These are phyloP conservation scores for Pristionchus maxplancki DNA, from an alignment of 2,888 invertebrate genomes.

Conservation along the genomic window DNA sequence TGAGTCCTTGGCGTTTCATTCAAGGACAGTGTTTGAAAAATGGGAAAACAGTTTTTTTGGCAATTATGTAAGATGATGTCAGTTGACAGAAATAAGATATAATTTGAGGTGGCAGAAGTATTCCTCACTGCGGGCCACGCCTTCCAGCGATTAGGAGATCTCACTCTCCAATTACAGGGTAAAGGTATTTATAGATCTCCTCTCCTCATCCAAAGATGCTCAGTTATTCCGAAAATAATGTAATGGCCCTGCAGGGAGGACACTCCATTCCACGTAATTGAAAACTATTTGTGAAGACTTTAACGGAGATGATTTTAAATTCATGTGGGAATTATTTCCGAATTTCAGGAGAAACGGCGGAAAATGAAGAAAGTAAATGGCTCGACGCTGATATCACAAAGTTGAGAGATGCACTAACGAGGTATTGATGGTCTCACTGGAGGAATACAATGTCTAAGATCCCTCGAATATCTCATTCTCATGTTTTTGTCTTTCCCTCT, in stretches of 20 bases:
- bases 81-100: not conserved
- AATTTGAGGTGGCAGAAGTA: constrained; percentile 71
- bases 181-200: constrained; percentile 25
- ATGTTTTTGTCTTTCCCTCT: not conserved
- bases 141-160: constrained; percentile 74
- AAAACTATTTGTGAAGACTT: not conserved
- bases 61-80: not conserved
- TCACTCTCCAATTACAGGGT: constrained; percentile 69
- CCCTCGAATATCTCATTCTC: not conserved
- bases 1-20: not conserved
- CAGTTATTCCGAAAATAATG: constrained; percentile 46
- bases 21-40: not conserved
- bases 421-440: constrained; percentile 2
- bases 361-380: constrained; percentile 65
- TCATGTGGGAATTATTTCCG: not conserved
- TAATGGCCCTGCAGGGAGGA: too few species aligned
- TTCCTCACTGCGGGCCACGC: constrained; percentile 75
- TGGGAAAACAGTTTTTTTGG: not conserved
- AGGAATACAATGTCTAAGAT: not conserved
- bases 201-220: too few species aligned
- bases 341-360: constrained; percentile 30
- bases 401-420: constrained; percentile 66
- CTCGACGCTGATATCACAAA: constrained; percentile 70
- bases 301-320: too few species aligned
- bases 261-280: too few species aligned